A percentile compares a stretch with the other conserved stretches of the same genome.
Evolutionary conservation across 2,113 vertebrate genomes (phyloP).

Genomic region (Meleagris gallopavo): DNA sequence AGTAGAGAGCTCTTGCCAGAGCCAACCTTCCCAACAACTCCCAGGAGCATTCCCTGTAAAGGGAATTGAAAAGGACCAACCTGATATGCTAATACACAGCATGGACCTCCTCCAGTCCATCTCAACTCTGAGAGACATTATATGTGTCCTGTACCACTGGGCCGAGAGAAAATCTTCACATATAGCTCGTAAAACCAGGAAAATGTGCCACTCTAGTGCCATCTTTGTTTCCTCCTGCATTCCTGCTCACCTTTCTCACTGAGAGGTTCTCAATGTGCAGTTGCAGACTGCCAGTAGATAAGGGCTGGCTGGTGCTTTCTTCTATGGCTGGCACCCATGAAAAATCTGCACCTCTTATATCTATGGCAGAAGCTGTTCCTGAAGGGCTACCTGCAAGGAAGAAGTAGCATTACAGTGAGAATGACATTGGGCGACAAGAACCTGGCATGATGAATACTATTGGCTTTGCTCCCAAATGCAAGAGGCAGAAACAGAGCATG

Average conservation of each 20-base stretch:
- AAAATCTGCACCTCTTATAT: constrained; percentile 84
- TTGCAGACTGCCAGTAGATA: constrained; percentile 67
- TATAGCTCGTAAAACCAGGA: not conserved
- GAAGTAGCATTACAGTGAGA: not conserved
- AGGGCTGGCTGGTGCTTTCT: constrained; percentile 11
- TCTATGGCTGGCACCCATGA: constrained; percentile 80
- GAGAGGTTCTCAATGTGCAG: constrained; percentile 82
- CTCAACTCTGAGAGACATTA: not conserved
- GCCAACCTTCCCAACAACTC: constrained; percentile 93
- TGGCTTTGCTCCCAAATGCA: not conserved
- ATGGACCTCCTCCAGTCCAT: not conserved
- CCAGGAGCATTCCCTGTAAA: constrained; percentile 88
- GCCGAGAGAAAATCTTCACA: not conserved
- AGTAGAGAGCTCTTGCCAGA: constrained; percentile 94
- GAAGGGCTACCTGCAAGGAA: constrained; percentile 63
- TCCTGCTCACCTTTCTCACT: constrained; percentile 82
- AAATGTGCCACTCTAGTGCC: not conserved
- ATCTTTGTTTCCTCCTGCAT: not conserved
- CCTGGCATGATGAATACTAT: not conserved
- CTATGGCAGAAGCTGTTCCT: constrained; percentile 67
- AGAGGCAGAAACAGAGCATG: not conserved
- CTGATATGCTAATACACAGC: not conserved
- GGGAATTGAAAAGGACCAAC: constrained; percentile 17
- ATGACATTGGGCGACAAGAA: not conserved
- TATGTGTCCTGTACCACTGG: not conserved